Percentiles rank a stretch among this genome's conserved stretches.
phyloP scores from a whole-genome alignment of 2,888 invertebrate species.

The Parnassius orleans region DNA sequence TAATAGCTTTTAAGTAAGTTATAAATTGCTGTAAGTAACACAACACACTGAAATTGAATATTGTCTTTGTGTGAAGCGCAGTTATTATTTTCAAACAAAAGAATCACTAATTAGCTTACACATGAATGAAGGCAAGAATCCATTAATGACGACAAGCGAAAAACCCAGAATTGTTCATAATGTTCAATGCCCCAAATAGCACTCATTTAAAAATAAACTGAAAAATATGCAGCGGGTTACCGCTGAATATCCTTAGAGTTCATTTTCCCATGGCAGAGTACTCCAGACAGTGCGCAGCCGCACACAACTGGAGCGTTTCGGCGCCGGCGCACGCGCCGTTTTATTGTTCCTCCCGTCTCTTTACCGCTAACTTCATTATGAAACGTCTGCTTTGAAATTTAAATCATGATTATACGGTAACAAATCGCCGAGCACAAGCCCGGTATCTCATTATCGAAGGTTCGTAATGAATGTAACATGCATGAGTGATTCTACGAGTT shows the following conservation, averaged over 20 bases:
- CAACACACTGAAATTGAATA: too few species aligned
- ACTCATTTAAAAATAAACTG: conserved; percentile 21
- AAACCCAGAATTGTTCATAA: conserved; percentile 16
- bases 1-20: too few species aligned
- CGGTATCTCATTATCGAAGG: conserved; percentile 25
- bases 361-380: conserved; percentile 50
- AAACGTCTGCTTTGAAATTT: conserved; percentile 58
- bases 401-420: conserved; percentile 56
- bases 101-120: not conserved
- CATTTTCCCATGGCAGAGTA: conserved; percentile 30
- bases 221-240: conserved; percentile 8
- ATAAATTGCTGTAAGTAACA: too few species aligned
- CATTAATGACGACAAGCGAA: conserved; percentile 20
- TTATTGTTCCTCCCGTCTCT: conserved; percentile 46
- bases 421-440: conserved; percentile 28
- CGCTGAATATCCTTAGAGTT: conserved; percentile 17
- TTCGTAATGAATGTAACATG: conserved; percentile 21
- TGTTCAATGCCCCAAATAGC: conserved; percentile 18
- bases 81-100: too few species aligned
- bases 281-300: conserved; percentile 39
- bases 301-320: conserved; percentile 68
- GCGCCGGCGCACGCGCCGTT: conserved; percentile 64
- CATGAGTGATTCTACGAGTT: conserved; percentile 20
- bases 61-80: too few species aligned
- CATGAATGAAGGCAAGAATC: conserved; percentile 22